Conservation (phyloP, 1,140 invertebrate genomes). For the Caenorhabditis inopinata region DNA sequence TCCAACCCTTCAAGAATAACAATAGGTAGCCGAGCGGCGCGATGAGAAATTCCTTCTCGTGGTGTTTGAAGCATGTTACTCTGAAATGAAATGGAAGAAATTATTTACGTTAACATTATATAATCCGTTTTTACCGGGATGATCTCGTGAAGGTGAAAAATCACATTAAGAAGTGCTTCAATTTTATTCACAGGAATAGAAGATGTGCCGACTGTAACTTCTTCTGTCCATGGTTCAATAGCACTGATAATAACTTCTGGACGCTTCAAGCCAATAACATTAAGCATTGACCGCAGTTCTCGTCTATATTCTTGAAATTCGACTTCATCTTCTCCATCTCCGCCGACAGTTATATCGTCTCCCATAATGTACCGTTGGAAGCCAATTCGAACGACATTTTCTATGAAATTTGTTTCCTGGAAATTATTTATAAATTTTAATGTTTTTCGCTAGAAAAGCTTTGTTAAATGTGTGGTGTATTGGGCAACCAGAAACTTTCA, state of each 20-base stretch:
- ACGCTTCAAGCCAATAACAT: slow-evolving; percentile 37
- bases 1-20: not conserved
- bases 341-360: slow-evolving; percentile 44
- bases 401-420: slow-evolving; percentile 12
- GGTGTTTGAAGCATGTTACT: slow-evolving; percentile 25
- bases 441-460: too few species aligned
- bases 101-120: too few species aligned
- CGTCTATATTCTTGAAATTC: slow-evolving; percentile 43
- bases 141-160: slow-evolving; percentile 34
- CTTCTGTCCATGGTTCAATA: slow-evolving; percentile 24
- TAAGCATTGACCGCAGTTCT: slow-evolving; percentile 33
- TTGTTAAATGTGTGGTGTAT: too few species aligned
- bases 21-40: slow-evolving; percentile 23
- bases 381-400: not conserved
- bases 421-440: too few species aligned
- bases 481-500: too few species aligned
- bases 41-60: not conserved
- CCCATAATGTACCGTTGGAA: slow-evolving; percentile 27
- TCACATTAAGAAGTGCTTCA: slow-evolving; percentile 16
- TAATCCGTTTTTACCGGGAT: slow-evolving; percentile 28
- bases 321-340: slow-evolving; percentile 44
- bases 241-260: slow-evolving; percentile 28
- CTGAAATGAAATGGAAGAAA: not conserved
- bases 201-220: not conserved
- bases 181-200: slow-evolving; percentile 2